A percentile compares a stretch with the other conserved stretches of the same genome.
These are phyloP conservation scores for Neuroterus valhalla DNA, from an alignment of 1,140 invertebrate genomes.

Conservation along the genomic window DNA sequence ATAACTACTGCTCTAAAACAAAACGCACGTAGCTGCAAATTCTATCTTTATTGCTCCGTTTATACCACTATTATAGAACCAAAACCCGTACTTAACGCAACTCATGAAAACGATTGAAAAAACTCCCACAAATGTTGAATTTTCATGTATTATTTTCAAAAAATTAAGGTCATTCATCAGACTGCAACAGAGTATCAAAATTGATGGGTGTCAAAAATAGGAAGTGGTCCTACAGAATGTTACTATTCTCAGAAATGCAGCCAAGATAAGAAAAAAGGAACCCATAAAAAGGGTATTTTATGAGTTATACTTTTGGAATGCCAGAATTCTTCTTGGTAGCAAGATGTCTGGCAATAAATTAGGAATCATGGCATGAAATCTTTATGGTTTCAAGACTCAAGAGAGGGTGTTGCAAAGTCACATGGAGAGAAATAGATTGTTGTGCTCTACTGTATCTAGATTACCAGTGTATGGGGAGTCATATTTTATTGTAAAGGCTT, in stretches of 20 bases:
- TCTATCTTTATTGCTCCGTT: constrained; percentile 18
- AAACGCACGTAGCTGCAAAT: constrained; percentile 21
- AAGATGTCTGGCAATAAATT: constrained; percentile 24
- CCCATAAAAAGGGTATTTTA: constrained; percentile 26
- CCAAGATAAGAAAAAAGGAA: constrained; percentile 14
- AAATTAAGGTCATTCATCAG: constrained; percentile 11
- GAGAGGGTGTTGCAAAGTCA: constrained; percentile 13
- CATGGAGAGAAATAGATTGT: constrained; percentile 18
- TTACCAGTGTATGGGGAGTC: constrained; percentile 1
- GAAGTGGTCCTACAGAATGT: not conserved
- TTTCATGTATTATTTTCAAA: not conserved
- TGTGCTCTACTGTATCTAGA: not conserved
- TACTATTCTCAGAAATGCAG: constrained; percentile 11
- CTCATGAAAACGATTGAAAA: not conserved
- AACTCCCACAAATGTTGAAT: not conserved
- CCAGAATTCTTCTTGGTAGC: constrained; percentile 10
- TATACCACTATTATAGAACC: constrained; percentile 9
- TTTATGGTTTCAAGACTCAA: constrained; percentile 12
- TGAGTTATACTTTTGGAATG: constrained; percentile 20
- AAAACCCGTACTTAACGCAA: not conserved
- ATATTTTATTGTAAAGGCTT: constrained; percentile 15
- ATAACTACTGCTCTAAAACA: constrained; percentile 28
- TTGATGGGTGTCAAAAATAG: constrained; percentile 19
- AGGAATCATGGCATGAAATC: constrained; percentile 12
- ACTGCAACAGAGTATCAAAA: constrained; percentile 20